Evolutionary conservation across 2,797 vertebrate species (phyloP).

Genomic region (Halcyon badia): DNA sequence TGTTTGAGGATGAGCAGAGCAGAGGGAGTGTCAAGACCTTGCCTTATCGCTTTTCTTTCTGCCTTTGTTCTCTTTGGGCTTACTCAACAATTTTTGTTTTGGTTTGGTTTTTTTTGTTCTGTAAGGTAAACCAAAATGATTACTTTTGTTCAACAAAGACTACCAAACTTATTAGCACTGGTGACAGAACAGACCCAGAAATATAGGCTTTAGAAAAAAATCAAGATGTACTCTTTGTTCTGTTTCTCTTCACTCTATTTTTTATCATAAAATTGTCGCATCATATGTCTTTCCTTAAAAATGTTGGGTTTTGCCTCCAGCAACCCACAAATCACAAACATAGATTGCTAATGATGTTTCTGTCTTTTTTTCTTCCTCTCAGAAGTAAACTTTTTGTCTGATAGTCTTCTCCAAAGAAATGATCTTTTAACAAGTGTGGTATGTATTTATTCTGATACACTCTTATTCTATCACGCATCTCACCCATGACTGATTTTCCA

Average conservation of each 20-base stretch:
- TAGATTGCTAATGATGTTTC: background rate
- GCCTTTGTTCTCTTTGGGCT: background rate
- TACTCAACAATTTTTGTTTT: background rate
- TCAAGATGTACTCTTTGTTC: background rate
- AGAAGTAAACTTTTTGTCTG: constrained; percentile 4
- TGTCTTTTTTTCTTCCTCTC: background rate
- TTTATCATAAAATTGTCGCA: constrained; percentile 48
- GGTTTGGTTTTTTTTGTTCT: background rate
- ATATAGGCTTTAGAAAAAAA: background rate
- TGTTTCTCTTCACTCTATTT: background rate
- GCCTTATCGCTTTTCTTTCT: background rate
- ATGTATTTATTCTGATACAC: background rate
- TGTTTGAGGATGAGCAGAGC: background rate
- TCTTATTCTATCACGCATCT: background rate
- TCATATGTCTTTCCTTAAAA: constrained; percentile 32
- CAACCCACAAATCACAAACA: constrained; percentile 36
- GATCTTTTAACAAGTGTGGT: background rate
- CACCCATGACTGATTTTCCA: background rate
- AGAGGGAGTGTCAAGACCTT: background rate
- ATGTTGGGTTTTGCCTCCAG: constrained; percentile 33
- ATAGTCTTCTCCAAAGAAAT: background rate
- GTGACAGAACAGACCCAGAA: background rate
- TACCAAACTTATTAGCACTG: background rate
- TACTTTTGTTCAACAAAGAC: background rate
- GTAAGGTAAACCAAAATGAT: background rate